These are phyloP conservation scores for Lepidonotus clava DNA, from an alignment of 2,888 invertebrate genomes.

Conservation along the genomic window DNA sequence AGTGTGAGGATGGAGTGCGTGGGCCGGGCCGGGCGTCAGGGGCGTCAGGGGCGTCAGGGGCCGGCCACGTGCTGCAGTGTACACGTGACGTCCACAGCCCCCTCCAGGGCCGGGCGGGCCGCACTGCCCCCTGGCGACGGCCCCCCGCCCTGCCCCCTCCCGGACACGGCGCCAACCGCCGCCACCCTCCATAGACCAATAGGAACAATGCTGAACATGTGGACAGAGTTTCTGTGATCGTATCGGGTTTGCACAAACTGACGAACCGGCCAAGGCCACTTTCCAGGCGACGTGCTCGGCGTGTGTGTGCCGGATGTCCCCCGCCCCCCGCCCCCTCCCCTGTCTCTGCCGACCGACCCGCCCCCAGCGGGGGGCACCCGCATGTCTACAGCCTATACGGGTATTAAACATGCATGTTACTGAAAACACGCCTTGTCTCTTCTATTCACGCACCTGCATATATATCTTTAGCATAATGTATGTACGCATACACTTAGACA, in stretches of 20 bases:
- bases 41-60: background rate
- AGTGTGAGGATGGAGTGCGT: background rate
- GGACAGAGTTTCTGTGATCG: constrained; percentile 45
- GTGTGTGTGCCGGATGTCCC: background rate
- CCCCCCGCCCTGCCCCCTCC: no score
- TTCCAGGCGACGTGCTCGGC: background rate
- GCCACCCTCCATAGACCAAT: background rate
- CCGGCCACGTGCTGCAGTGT: background rate
- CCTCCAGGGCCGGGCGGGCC: background rate
- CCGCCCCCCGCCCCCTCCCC: background rate
- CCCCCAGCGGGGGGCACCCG: background rate
- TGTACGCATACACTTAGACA: no score
- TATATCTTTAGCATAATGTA: no score
- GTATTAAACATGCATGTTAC: constrained; percentile 43
- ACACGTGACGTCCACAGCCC: background rate
- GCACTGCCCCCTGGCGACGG: background rate
- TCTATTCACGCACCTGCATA: no score
- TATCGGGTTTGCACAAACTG: constrained; percentile 34
- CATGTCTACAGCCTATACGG: constrained; percentile 37
- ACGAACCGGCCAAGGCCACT: constrained; percentile 6
- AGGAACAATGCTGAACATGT: background rate
- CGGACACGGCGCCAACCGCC: background rate
- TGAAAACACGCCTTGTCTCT: no score
- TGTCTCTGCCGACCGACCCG: background rate
- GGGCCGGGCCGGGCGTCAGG: background rate